Base-by-base conservation (phyloP, 2,797 vertebrate species). In the Oreonectes daqikongensis region DNA sequence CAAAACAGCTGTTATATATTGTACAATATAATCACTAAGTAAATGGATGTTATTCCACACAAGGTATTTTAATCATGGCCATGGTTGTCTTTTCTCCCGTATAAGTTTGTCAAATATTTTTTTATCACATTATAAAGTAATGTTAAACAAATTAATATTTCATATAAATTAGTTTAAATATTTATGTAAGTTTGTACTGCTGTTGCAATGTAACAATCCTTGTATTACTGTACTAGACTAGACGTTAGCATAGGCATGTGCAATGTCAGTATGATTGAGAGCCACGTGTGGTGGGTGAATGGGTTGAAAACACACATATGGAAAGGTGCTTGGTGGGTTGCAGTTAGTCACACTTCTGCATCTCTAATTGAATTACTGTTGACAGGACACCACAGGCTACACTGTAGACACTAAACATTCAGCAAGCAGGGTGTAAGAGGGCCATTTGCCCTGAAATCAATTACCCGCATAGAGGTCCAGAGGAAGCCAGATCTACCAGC, bases 361-460 rank as follows among this genome's bases (percentile, higher is more conserved):
- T 91, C 93, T 92, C 94, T 95, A 95, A 96, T 95, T 97, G 93
- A 97, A 97, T 96, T 97, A 93, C 94, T 93, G 92, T 94, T 95
- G 94, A 94, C 94, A 95, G 92, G 89, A 83, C 94, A 87, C 92
- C 90, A 87, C 90, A 88, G 90, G 93, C 92, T 90, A 82, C 86
- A 92, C 93, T 82, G 89, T 88, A 86, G 90, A 92, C 77, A 77
- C 67, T 46, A 72, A 75, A 72, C 92, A 88, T 87, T 84, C 87
- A 84, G 92, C 86, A 89, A 86, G 86, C 86, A 85, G 88, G 88
- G 83, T 85, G 78, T 72, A 72, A 83, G 80, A 81, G 85, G 79
- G 78, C 83, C 17, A 85, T 82, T 83, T 82, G 81, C 94, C 90
- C 92, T 92, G 92, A 95, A 96, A 96, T 97, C 93, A 97, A 95